Evolutionary conservation across 37 sponge, comb jelly and placozoan genomes (phyloP), one percentile per base, ranked within the genome.

Genomic region (Haliclona indistincta): DNA sequence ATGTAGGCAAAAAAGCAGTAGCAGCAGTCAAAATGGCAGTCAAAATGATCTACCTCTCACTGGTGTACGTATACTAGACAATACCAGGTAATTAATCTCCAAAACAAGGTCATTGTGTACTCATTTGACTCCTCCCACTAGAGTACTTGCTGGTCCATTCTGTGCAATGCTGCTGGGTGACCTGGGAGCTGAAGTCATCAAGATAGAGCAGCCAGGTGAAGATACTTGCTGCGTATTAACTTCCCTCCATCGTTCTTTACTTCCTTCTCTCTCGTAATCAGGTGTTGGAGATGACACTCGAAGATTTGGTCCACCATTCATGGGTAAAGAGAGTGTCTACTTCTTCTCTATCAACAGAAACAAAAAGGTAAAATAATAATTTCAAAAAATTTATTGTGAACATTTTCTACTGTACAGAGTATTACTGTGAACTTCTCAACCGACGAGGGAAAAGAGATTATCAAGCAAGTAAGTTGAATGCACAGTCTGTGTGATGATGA

Each of bases 101-200:
- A n/a, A n/a, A n/a, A n/a, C n/a, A n/a, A n/a, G n/a, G n/a, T n/a
- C n/a, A n/a, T n/a, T n/a, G n/a, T n/a, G n/a, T n/a, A n/a, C n/a
- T n/a, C n/a, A n/a, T n/a, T n/a, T n/a, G n/a, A n/a, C n/a, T n/a
- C n/a, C n/a, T n/a, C n/a, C n/a, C n/a, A n/a, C n/a, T 38, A 82
- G 93, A 33, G 74, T 93, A 32, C 71, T 93, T 29, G 93, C 93
- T 19, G 93, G 88, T 26, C 93, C 93, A 29, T 93, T 79, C 69
- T 74, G 81, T 17, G 54, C 93, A 10, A 88, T 88, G 89, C 65
- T 88, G 17, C 73, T 93, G 7, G 88, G 81, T 25, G 93, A 93
- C 40, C 77, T 93, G 19, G 93, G 93, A 60, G 88, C 93, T 39
- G 82, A 88, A 34, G 85, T 93, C 25, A 84, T 88, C 51, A 93